Evolutionary conservation across 2,797 vertebrate genomes (phyloP).

Genomic region (Lerista edwardsae): DNA sequence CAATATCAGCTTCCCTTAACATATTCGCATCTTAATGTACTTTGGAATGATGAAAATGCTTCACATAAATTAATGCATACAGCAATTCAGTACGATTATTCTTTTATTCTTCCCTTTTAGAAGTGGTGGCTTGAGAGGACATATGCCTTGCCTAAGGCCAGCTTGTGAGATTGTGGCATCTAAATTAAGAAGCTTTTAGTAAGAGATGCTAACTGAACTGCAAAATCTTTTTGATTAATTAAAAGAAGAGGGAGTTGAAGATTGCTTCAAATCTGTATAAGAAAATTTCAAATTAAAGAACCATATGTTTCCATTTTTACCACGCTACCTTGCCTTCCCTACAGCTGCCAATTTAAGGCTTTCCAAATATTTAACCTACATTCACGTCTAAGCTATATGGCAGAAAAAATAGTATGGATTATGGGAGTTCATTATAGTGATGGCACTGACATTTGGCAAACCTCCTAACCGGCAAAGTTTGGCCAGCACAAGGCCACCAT

Average conservation of each 20-base stretch:
- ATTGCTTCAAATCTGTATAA: constrained; percentile 43
- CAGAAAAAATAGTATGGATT: constrained; percentile 53
- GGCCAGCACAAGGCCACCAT: no score
- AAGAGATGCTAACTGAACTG: not conserved
- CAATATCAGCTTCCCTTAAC: no score
- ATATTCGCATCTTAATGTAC: no score
- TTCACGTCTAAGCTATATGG: constrained; percentile 61
- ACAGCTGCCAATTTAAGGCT: constrained; percentile 59
- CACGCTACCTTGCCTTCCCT: not conserved
- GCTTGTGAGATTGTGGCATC: not conserved
- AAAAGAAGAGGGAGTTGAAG: not conserved
- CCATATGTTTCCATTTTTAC: constrained; percentile 36
- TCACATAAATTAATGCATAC: not conserved
- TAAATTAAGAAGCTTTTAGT: not conserved
- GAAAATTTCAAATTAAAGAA: constrained; percentile 43
- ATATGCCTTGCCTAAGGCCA: not conserved
- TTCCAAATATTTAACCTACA: constrained; percentile 71
- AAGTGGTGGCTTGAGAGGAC: not conserved
- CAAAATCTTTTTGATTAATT: constrained; percentile 7
- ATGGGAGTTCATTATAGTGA: constrained; percentile 32
- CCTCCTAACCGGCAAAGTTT: no score
- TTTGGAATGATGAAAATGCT: not conserved
- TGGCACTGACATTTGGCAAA: constrained; percentile 47
- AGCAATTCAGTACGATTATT: not conserved
- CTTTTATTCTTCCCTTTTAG: not conserved